A percentile compares a stretch with the other conserved stretches of the same genome.
Evolutionary conservation across 2,113 vertebrate genomes (phyloP).

Genomic region (Entomyzon cyanotis): DNA sequence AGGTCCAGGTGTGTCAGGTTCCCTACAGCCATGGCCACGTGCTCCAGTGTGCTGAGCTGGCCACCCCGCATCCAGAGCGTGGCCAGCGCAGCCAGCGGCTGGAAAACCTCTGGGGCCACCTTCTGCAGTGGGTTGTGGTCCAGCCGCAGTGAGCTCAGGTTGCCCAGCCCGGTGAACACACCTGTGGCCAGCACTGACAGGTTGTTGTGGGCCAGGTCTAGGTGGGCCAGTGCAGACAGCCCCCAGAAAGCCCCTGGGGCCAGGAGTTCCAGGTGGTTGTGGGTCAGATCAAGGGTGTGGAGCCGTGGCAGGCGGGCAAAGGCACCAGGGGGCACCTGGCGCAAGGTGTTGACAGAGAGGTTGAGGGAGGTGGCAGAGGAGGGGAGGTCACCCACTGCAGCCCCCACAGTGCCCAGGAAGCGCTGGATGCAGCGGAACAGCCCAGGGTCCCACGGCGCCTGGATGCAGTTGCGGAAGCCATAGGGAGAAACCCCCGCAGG

Average conservation of each 20-base stretch:
- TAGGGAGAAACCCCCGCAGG: constrained; percentile 42
- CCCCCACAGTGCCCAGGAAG: background rate
- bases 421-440: constrained; percentile 70
- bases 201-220: constrained; percentile 78
- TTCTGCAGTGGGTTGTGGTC: background rate
- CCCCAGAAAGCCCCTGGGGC: constrained; percentile 70
- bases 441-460: background rate
- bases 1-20: background rate
- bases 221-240: background rate
- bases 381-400: constrained; percentile 68
- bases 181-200: background rate
- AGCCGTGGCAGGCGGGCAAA: constrained; percentile 37
- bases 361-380: constrained; percentile 5
- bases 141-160: constrained; percentile 50
- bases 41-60: background rate
- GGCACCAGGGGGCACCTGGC: background rate
- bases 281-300: constrained; percentile 43
- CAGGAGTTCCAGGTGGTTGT: constrained; percentile 59
- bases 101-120: background rate
- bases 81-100: background rate
- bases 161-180: background rate
- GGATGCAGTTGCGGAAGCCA: constrained; percentile 80
- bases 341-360: constrained; percentile 48
- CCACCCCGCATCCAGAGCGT: background rate
- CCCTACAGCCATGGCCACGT: background rate